Conservation (phyloP, 2,797 vertebrate genomes). For the Peromyscus aztecus region DNA sequence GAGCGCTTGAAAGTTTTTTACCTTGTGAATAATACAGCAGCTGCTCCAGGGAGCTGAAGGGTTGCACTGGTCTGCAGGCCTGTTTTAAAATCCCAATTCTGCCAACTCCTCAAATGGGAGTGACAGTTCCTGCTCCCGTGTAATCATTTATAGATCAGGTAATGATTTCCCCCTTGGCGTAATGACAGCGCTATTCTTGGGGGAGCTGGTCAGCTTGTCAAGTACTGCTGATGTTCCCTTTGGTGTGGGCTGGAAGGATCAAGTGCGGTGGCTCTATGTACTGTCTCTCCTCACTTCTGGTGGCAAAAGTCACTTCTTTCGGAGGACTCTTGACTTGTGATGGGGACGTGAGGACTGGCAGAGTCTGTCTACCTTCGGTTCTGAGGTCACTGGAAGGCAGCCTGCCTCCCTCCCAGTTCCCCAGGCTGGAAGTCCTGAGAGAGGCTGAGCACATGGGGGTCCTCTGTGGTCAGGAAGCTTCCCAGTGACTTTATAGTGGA, state of each 20-base stretch:
- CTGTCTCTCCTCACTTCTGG: neutral
- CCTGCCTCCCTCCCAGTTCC: neutral
- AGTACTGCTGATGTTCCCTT: constrained; percentile 91
- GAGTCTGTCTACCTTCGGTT: neutral
- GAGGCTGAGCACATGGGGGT: neutral
- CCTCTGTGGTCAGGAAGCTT: neutral
- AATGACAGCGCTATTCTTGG: constrained; percentile 89
- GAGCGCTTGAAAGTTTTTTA: constrained; percentile 42
- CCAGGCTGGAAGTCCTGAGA: neutral
- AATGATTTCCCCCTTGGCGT: constrained; percentile 91
- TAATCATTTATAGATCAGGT: constrained; percentile 94
- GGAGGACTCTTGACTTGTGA: constrained; percentile 29
- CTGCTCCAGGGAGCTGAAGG: constrained; percentile 57
- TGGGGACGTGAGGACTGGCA: neutral
- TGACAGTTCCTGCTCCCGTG: constrained; percentile 82
- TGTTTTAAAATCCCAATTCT: constrained; percentile 81
- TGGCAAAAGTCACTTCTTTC: constrained; percentile 21
- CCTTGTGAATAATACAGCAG: constrained; percentile 72
- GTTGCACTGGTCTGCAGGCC: constrained; percentile 39
- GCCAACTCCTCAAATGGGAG: constrained; percentile 68
- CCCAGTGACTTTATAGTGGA: neutral
- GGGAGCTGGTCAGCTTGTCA: constrained; percentile 90
- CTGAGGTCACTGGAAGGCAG: neutral
- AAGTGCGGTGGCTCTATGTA: neutral
- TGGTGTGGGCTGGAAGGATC: constrained; percentile 81